phyloP scores from a whole-genome alignment of 2,888 invertebrate species.

The Meta bourneti region DNA sequence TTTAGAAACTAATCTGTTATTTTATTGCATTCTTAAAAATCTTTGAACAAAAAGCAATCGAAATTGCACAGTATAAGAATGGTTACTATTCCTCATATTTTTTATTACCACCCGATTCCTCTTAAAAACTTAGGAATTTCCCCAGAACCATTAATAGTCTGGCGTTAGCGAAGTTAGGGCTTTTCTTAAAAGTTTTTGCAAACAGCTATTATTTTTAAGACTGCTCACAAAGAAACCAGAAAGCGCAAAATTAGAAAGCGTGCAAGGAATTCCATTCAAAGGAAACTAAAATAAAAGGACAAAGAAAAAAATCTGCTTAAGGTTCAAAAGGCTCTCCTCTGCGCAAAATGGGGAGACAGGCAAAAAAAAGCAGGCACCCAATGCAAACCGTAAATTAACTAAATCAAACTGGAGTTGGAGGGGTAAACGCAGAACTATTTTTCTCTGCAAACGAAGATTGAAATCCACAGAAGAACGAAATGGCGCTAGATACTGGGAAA shows the following conservation, averaged over 20 bases:
- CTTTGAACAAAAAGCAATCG: too few relatives aligned
- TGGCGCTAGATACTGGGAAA: not conserved
- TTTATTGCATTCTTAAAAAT: too few relatives aligned
- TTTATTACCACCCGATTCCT: too few relatives aligned
- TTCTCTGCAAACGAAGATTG: conserved; percentile 15
- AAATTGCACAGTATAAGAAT: too few relatives aligned
- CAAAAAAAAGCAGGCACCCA: not conserved
- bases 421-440: conserved; percentile 24
- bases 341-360: not conserved
- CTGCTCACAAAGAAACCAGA: not conserved
- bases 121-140: too few relatives aligned
- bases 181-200: too few relatives aligned
- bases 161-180: too few relatives aligned
- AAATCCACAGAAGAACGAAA: conserved; percentile 15
- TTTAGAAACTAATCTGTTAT: too few relatives aligned
- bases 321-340: not conserved
- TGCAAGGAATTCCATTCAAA: not conserved
- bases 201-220: not conserved
- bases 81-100: too few relatives aligned
- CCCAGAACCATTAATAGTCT: too few relatives aligned
- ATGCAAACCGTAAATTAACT: conserved; percentile 56
- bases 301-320: not conserved
- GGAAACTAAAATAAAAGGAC: not conserved
- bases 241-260: not conserved
- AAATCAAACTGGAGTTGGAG: conserved; percentile 49